These are phyloP conservation scores for Prionailurus viverrinus DNA, from an alignment of 2,113 vertebrate species.

Conservation along the genomic window DNA sequence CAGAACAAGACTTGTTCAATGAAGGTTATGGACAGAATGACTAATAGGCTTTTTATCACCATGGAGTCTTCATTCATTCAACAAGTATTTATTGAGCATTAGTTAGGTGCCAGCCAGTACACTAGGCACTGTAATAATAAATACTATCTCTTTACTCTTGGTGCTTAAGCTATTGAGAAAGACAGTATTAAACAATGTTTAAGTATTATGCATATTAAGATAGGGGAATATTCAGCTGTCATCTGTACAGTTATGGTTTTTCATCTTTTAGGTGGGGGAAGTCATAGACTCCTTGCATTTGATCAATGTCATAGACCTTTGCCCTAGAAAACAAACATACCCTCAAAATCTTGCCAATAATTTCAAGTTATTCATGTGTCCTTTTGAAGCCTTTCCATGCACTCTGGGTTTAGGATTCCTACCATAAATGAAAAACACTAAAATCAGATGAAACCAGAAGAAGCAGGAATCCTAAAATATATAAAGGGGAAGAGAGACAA, in stretches of 20 bases:
- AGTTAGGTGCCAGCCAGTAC: not conserved
- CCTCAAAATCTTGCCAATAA: not conserved
- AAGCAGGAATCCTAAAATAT: not conserved
- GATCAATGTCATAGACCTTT: not conserved
- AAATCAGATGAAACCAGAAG: not conserved
- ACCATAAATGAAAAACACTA: not conserved
- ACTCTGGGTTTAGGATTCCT: conserved; percentile 1
- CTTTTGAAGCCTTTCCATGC: not conserved
- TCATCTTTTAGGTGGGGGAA: not conserved
- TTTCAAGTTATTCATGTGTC: not conserved
- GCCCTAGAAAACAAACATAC: not conserved
- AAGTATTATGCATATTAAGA: not conserved
- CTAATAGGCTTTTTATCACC: not conserved
- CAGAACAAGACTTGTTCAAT: not conserved
- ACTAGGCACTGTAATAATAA: not conserved
- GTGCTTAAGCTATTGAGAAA: conserved; percentile 27
- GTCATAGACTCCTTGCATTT: conserved; percentile 26
- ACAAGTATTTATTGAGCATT: not conserved
- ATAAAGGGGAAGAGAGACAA: not conserved
- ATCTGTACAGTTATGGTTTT: not conserved
- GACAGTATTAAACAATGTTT: not conserved
- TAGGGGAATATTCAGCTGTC: not conserved
- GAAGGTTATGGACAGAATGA: not conserved
- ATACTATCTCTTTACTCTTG: not conserved
- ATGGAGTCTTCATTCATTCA: not conserved